Conservation (phyloP, 2,113 vertebrate species). For the Hippoglossus stenolepis region DNA sequence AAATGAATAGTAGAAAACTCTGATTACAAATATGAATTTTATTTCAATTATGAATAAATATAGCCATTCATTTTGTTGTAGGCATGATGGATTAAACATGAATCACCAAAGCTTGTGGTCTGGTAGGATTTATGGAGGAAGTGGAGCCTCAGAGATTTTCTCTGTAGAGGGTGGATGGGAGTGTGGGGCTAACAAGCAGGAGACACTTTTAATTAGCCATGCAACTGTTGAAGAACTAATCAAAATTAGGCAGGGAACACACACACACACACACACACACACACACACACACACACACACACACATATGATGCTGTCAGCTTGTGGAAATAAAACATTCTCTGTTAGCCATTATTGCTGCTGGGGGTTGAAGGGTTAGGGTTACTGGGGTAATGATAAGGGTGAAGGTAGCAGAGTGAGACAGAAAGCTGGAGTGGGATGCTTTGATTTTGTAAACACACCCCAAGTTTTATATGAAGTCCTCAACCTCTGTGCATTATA, state of each 20-base stretch:
- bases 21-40: too few species aligned
- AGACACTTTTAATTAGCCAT: slow-evolving; percentile 58
- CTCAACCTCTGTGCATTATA: not conserved
- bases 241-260: slow-evolving; percentile 25
- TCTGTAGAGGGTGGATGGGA: not conserved
- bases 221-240: slow-evolving; percentile 46
- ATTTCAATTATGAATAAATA: too few species aligned
- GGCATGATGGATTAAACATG: not conserved
- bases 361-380: not conserved
- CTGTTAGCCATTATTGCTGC: slow-evolving; percentile 12
- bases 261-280: slow-evolving; percentile 12
- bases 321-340: slow-evolving; percentile 36
- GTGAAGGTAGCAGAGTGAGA: not conserved
- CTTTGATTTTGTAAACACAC: slow-evolving; percentile 17
- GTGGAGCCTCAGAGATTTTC: slow-evolving; percentile 14
- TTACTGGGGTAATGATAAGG: not conserved
- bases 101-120: slow-evolving; percentile 19
- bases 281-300: slow-evolving; percentile 21
- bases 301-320: slow-evolving; percentile 16
- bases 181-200: slow-evolving; percentile 39
- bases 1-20: not conserved
- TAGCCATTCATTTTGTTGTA: too few species aligned
- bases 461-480: not conserved
- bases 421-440: slow-evolving; percentile 14
- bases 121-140: not conserved